A percentile compares a stretch with the other conserved stretches of the same genome.
These are phyloP conservation scores for Morphnarchus princeps DNA, from an alignment of 2,113 vertebrate genomes.

Conservation along the genomic window DNA sequence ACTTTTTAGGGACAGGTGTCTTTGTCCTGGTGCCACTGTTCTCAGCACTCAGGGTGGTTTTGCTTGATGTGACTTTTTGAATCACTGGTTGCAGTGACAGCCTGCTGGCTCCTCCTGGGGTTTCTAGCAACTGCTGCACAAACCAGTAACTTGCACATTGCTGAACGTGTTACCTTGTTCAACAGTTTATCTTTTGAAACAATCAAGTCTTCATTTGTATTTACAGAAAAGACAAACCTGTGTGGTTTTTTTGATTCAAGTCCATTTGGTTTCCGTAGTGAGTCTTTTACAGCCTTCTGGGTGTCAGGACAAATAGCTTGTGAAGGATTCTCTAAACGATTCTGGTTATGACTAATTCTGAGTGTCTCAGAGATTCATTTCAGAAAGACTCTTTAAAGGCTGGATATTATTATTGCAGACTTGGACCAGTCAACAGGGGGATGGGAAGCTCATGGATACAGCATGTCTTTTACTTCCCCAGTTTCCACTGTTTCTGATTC, in stretches of 20 bases:
- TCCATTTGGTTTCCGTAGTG: neutral
- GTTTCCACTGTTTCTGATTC: neutral
- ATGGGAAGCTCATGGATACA: neutral
- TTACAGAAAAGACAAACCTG: neutral
- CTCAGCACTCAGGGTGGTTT: neutral
- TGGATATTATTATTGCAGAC: neutral
- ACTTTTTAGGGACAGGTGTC: neutral
- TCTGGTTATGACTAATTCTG: neutral
- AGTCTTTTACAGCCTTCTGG: neutral
- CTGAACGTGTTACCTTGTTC: neutral
- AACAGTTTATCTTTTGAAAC: neutral
- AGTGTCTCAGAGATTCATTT: neutral
- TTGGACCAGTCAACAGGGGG: neutral
- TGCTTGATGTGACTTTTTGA: neutral
- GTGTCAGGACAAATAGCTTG: neutral
- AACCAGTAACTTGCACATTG: neutral
- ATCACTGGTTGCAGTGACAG: neutral
- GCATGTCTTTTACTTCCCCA: neutral
- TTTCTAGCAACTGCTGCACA: neutral
- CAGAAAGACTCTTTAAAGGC: neutral
- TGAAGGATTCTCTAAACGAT: neutral
- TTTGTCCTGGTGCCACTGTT: neutral
- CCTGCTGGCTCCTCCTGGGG: neutral
- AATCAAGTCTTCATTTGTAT: neutral
- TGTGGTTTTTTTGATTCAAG: neutral